Evolutionary conservation across 2,797 vertebrate genomes (phyloP).

Genomic region (Graptemys geographica): DNA sequence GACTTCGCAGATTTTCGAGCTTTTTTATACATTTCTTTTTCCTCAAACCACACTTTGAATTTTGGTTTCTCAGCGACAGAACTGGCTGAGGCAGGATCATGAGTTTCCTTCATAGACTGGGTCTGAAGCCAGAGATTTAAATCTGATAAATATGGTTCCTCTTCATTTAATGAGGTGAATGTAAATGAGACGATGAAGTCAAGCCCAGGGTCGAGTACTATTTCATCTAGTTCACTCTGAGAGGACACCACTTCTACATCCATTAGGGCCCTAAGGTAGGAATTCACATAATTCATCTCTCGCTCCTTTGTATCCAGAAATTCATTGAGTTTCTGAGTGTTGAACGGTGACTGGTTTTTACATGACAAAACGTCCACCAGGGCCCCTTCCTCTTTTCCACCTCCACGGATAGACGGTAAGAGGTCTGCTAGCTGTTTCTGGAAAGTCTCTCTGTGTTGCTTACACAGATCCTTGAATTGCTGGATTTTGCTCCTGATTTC

Average conservation of each 20-base stretch:
- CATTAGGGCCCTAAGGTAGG: constrained; percentile 11
- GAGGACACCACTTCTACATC: constrained; percentile 36
- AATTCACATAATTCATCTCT: constrained; percentile 46
- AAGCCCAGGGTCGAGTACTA: constrained; percentile 10
- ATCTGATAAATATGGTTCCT: constrained; percentile 29
- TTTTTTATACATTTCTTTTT: background rate
- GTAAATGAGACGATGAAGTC: constrained; percentile 47
- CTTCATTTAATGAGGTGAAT: constrained; percentile 43
- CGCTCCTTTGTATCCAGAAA: constrained; percentile 28
- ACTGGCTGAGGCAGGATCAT: too few species aligned
- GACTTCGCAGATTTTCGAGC: background rate
- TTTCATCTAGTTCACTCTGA: background rate
- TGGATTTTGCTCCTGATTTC: constrained; percentile 49
- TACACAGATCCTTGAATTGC: constrained; percentile 40
- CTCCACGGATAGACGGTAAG: constrained; percentile 51
- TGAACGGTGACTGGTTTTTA: constrained; percentile 42
- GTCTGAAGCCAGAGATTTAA: constrained; percentile 16
- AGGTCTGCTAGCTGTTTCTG: constrained; percentile 42
- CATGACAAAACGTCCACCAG: constrained; percentile 1
- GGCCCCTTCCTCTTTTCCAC: constrained; percentile 27
- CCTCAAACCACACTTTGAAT: background rate
- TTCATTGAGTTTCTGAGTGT: background rate
- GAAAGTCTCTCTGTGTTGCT: constrained; percentile 39
- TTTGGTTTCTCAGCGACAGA: background rate
- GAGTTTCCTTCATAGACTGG: background rate